phyloP scores from a whole-genome alignment of 1,140 invertebrate species.

The Scaptomyza hsui region DNA sequence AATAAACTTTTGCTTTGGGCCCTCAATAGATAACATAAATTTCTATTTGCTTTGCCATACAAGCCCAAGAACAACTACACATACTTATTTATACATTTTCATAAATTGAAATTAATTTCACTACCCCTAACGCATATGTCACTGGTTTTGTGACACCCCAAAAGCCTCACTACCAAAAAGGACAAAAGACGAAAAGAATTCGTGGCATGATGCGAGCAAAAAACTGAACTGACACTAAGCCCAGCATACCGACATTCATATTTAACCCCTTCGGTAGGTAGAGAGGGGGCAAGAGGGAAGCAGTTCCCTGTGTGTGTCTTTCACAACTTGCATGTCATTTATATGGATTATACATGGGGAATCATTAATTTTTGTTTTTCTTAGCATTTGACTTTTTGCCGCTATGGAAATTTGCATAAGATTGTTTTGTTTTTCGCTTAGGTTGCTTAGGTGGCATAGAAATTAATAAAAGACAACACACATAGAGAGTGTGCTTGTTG shows the following conservation, averaged over 20 bases:
- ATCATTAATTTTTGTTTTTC: slow-evolving; percentile 81
- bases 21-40: slow-evolving; percentile 43
- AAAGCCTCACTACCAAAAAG: slow-evolving; percentile 32
- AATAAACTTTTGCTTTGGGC: not conserved
- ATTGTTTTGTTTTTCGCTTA: slow-evolving; percentile 51
- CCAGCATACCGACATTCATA: slow-evolving; percentile 3
- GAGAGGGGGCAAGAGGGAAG: too few species aligned
- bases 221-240: slow-evolving; percentile 57
- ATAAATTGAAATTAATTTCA: slow-evolving; percentile 71
- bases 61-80: slow-evolving; percentile 32
- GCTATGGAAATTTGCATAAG: slow-evolving; percentile 69
- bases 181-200: slow-evolving; percentile 53
- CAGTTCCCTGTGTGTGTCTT: not conserved
- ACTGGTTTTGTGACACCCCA: slow-evolving; percentile 29
- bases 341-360: slow-evolving; percentile 74
- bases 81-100: slow-evolving; percentile 33
- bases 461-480: slow-evolving; percentile 65
- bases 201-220: slow-evolving; percentile 26
- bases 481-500: not conserved
- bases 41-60: slow-evolving; percentile 42
- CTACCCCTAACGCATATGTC: slow-evolving; percentile 58
- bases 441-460: slow-evolving; percentile 17
- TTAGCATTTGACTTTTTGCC: slow-evolving; percentile 61
- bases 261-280: slow-evolving; percentile 3
- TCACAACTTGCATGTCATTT: slow-evolving; percentile 57